Evolutionary conservation across 2,113 vertebrate genomes (phyloP), one percentile per base, ranked within the genome.

Genomic region (Pagrus major): DNA sequence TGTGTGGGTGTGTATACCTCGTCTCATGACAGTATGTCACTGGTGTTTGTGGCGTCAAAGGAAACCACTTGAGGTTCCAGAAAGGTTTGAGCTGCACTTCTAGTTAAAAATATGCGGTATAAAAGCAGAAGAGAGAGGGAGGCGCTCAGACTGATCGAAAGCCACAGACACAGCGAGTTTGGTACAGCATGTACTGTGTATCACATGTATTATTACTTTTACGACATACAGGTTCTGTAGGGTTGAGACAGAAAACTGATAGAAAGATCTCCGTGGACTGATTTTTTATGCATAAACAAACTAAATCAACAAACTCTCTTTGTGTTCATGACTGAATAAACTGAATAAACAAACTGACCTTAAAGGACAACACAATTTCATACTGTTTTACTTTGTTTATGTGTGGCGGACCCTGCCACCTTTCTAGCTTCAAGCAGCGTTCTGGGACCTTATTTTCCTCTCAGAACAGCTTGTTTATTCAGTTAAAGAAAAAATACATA

Each of bases 31-130:
- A 60, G 14, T 11, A 39, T 25, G 15, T 47, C 21, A 25, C 14
- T 10, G 9, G 20, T n/a, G 11, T 49, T 33, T 77, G 59, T 51
- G 56, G 70, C 8, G 0, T 72, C 52, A 78, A 0, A 21, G 10
- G 21, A 85, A 88, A 66, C 71, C 56, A 33, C 72, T 55, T 58
- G 21, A 52, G 51, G n/a, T 31, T 12, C 0, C 15, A 11, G 69
- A 60, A 70, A 67, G 42, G 37, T 7, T 2, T 4, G 5, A 18
- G 29, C 2, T 27, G 23, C 42, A 35, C 65, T 3, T 75, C 16
- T 65, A 35, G 63, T 49, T 89, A 79, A 79, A 87, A 82, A 90
- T 84, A 83, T 1, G 0, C 0, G 0, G 10, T 86, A 82, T 83
- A 85, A 86, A 91, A 88, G 74, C 65, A 76, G 23, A 61, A 66